Conservation (phyloP, 2,113 vertebrate species). For the Tragelaphus scriptus region DNA sequence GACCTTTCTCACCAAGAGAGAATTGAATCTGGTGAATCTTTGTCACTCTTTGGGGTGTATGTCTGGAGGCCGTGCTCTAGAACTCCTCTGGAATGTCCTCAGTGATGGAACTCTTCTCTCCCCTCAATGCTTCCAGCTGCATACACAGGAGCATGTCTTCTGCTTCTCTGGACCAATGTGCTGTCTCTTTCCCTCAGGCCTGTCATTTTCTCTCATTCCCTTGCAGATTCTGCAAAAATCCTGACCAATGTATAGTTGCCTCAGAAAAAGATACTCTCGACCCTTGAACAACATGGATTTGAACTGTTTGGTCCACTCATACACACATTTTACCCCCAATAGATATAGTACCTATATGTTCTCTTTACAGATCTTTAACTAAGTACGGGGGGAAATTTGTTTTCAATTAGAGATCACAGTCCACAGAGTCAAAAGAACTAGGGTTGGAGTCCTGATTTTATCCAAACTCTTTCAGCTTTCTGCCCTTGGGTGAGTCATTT, state of each 20-base stretch:
- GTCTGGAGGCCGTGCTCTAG: accelerated
- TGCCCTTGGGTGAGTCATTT: neutral
- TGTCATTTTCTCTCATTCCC: neutral
- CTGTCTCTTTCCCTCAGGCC: neutral
- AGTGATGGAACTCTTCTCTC: neutral
- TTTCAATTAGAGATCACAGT: neutral
- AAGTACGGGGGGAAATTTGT: neutral
- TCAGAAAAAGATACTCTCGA: neutral
- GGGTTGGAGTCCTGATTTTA: neutral
- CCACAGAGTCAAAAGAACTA: neutral
- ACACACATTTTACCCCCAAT: neutral
- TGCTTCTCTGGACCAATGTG: neutral
- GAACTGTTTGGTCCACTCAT: neutral
- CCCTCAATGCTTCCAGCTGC: neutral
- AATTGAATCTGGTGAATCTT: neutral
- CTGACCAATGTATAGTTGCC: neutral
- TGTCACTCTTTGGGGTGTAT: neutral
- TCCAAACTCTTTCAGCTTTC: neutral
- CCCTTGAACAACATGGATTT: neutral
- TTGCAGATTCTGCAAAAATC: neutral
- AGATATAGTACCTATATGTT: neutral
- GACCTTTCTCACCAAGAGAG: neutral
- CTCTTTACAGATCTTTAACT: neutral
- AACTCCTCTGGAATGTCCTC: neutral
- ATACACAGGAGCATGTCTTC: neutral